Conservation (phyloP, 2,797 vertebrate genomes). For the Myotis planiceps region DNA sequence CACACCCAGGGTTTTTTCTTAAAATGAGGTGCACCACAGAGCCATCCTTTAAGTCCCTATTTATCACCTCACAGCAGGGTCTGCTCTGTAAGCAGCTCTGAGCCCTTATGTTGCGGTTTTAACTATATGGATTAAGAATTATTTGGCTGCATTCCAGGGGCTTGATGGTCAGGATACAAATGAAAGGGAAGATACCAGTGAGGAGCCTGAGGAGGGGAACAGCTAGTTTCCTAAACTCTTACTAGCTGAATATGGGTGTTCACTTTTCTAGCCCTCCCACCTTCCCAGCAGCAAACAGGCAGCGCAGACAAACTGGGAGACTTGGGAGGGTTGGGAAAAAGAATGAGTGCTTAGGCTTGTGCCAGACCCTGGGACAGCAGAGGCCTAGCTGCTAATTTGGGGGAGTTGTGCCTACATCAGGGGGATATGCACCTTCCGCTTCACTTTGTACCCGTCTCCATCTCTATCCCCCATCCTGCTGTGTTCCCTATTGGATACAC, state of each 20-base stretch:
- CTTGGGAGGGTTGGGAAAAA: background rate
- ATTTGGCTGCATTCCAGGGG: slow-evolving; percentile 82
- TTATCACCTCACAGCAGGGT: background rate
- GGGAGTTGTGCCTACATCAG: background rate
- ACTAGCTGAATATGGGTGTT: no score
- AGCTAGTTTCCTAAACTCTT: background rate
- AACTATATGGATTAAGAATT: slow-evolving; percentile 86
- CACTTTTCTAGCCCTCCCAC: background rate
- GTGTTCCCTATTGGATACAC: no score
- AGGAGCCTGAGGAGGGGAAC: background rate
- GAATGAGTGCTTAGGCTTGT: background rate
- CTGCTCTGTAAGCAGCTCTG: background rate
- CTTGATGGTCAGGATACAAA: background rate
- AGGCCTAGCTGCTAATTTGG: background rate
- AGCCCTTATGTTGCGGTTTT: slow-evolving; percentile 71
- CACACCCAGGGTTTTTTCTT: background rate
- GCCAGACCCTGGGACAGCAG: background rate
- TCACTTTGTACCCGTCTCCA: background rate
- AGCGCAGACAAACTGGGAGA: background rate
- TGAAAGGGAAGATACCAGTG: background rate
- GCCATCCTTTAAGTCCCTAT: background rate
- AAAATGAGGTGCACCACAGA: background rate
- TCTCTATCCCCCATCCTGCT: background rate
- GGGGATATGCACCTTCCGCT: background rate
- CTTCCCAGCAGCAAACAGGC: background rate